phyloP scores from a whole-genome alignment of 2,888 invertebrate species.

The Andrena bucephala region DNA sequence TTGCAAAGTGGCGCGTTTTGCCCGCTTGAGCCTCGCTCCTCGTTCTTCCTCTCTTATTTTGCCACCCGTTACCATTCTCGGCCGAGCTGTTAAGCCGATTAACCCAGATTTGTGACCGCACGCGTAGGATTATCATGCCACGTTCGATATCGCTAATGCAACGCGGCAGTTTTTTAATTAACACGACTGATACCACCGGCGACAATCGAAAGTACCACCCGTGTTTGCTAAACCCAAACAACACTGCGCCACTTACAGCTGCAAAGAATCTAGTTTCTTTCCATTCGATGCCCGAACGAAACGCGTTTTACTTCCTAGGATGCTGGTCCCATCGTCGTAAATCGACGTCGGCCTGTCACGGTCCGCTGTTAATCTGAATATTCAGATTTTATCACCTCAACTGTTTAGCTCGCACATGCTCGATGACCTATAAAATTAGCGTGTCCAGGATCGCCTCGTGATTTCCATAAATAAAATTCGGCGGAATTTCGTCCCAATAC shows the following conservation, averaged over 20 bases:
- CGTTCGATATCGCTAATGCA: slow-evolving; percentile 56
- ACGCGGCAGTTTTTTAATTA: slow-evolving; percentile 52
- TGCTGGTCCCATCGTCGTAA: background rate
- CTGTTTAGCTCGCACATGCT: background rate
- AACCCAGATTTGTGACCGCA: slow-evolving; percentile 64
- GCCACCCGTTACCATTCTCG: slow-evolving; percentile 26
- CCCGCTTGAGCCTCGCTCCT: slow-evolving; percentile 30
- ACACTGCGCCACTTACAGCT: background rate
- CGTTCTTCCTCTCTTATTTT: slow-evolving; percentile 20
- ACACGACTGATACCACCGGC: slow-evolving; percentile 16
- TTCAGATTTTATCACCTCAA: slow-evolving; percentile 19
- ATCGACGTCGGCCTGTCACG: background rate
- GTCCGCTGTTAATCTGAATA: slow-evolving; percentile 37
- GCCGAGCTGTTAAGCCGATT: slow-evolving; percentile 68
- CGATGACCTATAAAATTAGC: slow-evolving; percentile 19
- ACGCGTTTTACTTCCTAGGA: background rate
- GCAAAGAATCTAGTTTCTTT: background rate
- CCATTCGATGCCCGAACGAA: background rate
- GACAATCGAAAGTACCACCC: background rate
- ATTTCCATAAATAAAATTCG: slow-evolving; percentile 38
- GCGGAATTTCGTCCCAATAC: too few relatives aligned
- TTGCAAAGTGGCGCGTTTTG: slow-evolving; percentile 31
- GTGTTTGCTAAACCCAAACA: background rate
- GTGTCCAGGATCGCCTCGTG: slow-evolving; percentile 1
- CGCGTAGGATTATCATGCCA: slow-evolving; percentile 50